These are phyloP conservation scores for Platichthys stellatus DNA, from an alignment of 2,113 vertebrate genomes.

Conservation along the genomic window DNA sequence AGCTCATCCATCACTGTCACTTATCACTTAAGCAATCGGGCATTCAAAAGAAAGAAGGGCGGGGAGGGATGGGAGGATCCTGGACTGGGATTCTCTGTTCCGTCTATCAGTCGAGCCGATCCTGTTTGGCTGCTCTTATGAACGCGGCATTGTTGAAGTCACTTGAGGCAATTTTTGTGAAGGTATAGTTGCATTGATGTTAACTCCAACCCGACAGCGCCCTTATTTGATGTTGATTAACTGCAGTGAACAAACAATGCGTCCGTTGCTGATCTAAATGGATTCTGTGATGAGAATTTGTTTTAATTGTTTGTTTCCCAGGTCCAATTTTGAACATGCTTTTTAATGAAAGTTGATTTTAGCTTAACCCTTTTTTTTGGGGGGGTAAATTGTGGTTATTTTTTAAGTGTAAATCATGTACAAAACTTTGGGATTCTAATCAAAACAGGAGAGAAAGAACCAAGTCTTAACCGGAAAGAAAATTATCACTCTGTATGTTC, in stretches of 20 bases:
- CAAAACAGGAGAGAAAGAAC: too few relatives aligned
- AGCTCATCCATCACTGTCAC: conserved; percentile 82
- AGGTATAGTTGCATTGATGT: not conserved
- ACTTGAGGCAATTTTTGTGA: conserved; percentile 18
- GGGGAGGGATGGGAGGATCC: conserved; percentile 54
- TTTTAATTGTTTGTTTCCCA: not conserved
- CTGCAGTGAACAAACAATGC: not conserved
- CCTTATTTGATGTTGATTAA: conserved; percentile 20
- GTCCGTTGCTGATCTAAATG: not conserved
- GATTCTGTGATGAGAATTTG: not conserved
- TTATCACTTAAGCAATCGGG: conserved; percentile 80
- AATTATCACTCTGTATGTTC: not conserved
- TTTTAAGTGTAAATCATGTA: not conserved
- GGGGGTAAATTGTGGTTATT: too few relatives aligned
- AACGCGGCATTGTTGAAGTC: conserved; percentile 20
- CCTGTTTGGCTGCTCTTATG: conserved; percentile 39
- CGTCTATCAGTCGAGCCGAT: conserved; percentile 22
- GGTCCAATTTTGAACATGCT: not conserved
- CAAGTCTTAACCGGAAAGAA: too few relatives aligned
- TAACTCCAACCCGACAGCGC: not conserved
- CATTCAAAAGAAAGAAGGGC: conserved; percentile 58
- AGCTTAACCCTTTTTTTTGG: not conserved
- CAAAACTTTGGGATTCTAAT: not conserved
- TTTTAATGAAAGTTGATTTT: not conserved
- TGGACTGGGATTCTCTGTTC: conserved; percentile 42